Base-by-base conservation (phyloP, 2,113 vertebrate species). In the Carettochelys insculpta region DNA sequence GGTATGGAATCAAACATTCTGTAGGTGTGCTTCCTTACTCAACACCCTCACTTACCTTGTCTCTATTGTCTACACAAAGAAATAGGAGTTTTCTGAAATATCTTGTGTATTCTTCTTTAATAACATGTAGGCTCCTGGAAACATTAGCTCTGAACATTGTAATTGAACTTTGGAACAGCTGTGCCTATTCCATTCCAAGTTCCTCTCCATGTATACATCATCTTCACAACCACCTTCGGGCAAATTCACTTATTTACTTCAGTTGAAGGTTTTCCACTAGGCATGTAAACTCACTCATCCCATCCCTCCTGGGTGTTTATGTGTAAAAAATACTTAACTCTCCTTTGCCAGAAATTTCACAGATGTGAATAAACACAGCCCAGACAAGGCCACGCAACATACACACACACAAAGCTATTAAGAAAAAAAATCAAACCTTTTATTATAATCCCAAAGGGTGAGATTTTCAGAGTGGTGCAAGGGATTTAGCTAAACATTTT, bases 301-400 rank as follows among this genome's bases (percentile, higher is more conserved):
- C 91, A 82, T 90, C 78, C 87, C 78, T 95, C 87, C 71, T 78
- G 22, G n/a, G 76, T 94, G 88, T 95, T 95, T 97, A 92, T 87
- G 78, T 89, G 84, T 84, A 93, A 95, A 95, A n/a, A 94, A 97
- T 95, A 96, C 83, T 83, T 92, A 92, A 92, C 92, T 47, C 78
- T 75, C 91, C 86, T 95, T 87, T 92, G 78, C 51, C 88, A 95
- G 88, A 4, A 94, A 80, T 91, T 95, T 92, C 78, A 87, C 93
- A 87, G 88, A 92, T 87, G 19, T 86, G 61, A 83, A 14, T 83
- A 93, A 95, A 4, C 20, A 25, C 83, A 93, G 80, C n/a, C 54
- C 86, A 52, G 77, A 29, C 71, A 89, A 94, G 78, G 75, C 68
- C 90, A 95, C 91, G 51, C 71, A 95, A 95, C n/a, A n/a, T n/a